phyloP scores from a whole-genome alignment of 92 coral and sea anemone genomes.

The Parazoanthus atlanticus region DNA sequence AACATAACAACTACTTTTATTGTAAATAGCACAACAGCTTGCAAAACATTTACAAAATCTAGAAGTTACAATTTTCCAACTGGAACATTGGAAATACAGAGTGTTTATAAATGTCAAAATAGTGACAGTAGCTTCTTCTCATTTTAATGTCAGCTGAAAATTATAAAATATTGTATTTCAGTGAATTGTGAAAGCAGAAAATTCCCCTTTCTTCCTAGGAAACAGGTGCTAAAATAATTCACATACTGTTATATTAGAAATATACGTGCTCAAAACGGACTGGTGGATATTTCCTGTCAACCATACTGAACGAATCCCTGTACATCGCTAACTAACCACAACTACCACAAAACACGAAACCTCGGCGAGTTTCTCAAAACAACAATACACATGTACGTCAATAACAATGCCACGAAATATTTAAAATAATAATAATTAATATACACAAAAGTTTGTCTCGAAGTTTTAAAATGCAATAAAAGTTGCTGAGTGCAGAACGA shows the following conservation, averaged over 20 bases:
- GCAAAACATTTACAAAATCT: background rate
- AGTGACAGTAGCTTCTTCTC: background rate
- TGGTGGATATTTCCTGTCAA: background rate
- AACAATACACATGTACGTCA: background rate
- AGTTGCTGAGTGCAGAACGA: background rate
- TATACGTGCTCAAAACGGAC: background rate
- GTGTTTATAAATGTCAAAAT: conserved; percentile 1
- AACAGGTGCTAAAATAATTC: conserved; percentile 10
- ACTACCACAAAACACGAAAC: conserved; percentile 1
- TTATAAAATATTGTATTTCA: background rate
- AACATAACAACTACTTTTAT: background rate
- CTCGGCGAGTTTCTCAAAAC: background rate
- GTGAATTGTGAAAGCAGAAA: background rate
- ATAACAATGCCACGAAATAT: background rate
- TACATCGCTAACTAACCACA: conserved; percentile 17
- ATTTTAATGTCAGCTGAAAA: background rate
- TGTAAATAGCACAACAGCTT: background rate
- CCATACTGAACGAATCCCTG: conserved; percentile 6
- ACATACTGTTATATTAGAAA: background rate
- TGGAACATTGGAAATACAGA: background rate
- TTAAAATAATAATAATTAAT: too few species aligned
- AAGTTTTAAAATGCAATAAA: background rate
- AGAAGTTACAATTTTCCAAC: background rate
- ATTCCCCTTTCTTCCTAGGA: background rate
- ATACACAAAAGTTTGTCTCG: background rate